phyloP scores from a whole-genome alignment of 2,113 vertebrate genomes.

The Melanerpes aurifrons region DNA sequence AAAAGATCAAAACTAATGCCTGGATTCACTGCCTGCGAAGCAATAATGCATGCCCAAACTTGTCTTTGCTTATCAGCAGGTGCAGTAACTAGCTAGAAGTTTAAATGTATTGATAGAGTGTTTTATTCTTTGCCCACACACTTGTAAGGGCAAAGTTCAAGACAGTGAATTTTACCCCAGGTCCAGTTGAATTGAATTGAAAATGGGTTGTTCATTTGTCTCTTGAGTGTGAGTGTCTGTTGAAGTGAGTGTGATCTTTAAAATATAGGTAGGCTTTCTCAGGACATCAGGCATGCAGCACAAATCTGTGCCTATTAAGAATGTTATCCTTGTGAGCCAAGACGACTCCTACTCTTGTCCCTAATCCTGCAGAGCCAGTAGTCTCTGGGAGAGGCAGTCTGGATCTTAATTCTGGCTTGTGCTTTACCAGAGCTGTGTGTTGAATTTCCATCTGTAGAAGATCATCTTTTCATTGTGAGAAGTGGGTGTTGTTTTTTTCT shows the following conservation, averaged over 20 bases:
- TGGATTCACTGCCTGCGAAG: neutral
- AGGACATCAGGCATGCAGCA: neutral
- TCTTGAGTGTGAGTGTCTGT: neutral
- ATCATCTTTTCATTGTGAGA: neutral
- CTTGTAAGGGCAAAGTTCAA: neutral
- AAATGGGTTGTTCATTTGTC: neutral
- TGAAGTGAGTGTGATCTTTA: neutral
- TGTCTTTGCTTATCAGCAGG: neutral
- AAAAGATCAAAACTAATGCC: neutral
- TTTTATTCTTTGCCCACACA: neutral
- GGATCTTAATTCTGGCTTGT: neutral
- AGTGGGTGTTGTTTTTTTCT: neutral
- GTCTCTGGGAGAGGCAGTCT: neutral
- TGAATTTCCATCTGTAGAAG: neutral
- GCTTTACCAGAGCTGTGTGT: neutral
- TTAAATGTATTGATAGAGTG: neutral
- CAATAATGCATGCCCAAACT: accelerated
- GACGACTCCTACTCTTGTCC: neutral
- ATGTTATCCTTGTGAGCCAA: neutral
- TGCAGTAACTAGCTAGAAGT: neutral
- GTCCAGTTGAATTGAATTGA: neutral
- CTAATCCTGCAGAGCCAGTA: neutral
- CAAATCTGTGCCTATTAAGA: neutral
- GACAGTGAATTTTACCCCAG: neutral
- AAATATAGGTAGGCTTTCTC: neutral